Evolutionary conservation across 2,888 invertebrate genomes (phyloP), one percentile per base, ranked within the genome.

Genomic region (Neoscelio sp.): DNA sequence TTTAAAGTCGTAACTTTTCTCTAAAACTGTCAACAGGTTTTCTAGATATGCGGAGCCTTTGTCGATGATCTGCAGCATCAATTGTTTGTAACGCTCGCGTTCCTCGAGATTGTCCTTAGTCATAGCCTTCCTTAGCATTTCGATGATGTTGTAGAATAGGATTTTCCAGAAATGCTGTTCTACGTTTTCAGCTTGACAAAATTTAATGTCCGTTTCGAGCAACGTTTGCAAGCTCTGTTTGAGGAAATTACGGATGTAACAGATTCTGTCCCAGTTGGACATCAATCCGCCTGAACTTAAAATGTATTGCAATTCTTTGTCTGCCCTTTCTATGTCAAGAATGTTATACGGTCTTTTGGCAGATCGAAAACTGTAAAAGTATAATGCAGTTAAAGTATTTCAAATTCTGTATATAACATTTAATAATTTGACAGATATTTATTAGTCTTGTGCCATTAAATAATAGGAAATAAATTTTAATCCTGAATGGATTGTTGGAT

Each of bases 91-190:
- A 82, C 93, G 92, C 10, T 94, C 92, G 78, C 94, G 94, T 75
- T 93, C 92, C 0, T 93, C 92, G 0, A 92, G 88, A 83, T 93
- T 93, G 85, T 94, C 92, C 56, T 88, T 89, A 1, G 88, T 89
- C 86, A 94, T 93, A 80, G 93, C 93, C 88, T 95, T 95, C 81
- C 96, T 92, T 83, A 97, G 91, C 82, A 95, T 92, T 90, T 98
- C 97, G 81, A 98, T 96, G 79, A 97, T 94, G 88, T 95, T 95
- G 88, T 98, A 96, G 89, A 96, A 98, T 2, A 97, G 92, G 77
- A 97, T 93, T 90, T 97, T 97, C 98, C 98, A 98, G 89, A 98
- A 94, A 87, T 96, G 94, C 85, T 96, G 95, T 86, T 98, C 98
- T 5, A 97, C 94, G 87, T 97, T 97, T 87, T 96, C 95, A 38